Conservation (phyloP, 2,888 invertebrate genomes). For the Eupithecia tripunctaria region DNA sequence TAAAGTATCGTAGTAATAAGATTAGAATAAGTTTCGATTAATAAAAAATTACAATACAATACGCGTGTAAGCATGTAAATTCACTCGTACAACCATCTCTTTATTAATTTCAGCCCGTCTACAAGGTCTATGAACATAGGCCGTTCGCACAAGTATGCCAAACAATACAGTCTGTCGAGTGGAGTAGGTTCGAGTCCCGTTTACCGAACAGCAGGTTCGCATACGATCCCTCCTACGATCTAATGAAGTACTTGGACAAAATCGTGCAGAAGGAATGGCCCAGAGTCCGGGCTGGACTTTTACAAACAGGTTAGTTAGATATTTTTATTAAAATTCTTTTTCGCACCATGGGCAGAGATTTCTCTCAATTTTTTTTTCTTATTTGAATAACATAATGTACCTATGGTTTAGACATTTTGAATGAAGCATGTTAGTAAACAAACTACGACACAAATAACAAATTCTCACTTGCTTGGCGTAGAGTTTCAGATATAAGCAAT, state of each 20-base stretch:
- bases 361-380: no score
- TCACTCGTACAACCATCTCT: neutral
- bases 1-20: no score
- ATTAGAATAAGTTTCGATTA: no score
- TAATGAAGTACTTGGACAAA: slow-evolving; percentile 74
- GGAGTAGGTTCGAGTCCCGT: slow-evolving; percentile 52
- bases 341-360: no score
- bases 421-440: no score
- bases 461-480: no score
- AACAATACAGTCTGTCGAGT: slow-evolving; percentile 58
- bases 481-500: no score
- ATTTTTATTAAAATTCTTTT: neutral
- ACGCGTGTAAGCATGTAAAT: neutral
- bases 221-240: slow-evolving; percentile 64
- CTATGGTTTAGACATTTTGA: no score
- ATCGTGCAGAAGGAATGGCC: slow-evolving; percentile 81
- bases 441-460: no score
- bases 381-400: no score
- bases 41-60: no score
- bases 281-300: slow-evolving; percentile 63
- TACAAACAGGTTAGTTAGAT: slow-evolving; percentile 64
- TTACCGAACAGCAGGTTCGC: slow-evolving; percentile 42
- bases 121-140: slow-evolving; percentile 44
- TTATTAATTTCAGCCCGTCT: slow-evolving; percentile 52
- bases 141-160: slow-evolving; percentile 62